Conservation (phyloP, 35 echinoderm and acorn worm genomes). For the Eucidaris tribuloides region DNA sequence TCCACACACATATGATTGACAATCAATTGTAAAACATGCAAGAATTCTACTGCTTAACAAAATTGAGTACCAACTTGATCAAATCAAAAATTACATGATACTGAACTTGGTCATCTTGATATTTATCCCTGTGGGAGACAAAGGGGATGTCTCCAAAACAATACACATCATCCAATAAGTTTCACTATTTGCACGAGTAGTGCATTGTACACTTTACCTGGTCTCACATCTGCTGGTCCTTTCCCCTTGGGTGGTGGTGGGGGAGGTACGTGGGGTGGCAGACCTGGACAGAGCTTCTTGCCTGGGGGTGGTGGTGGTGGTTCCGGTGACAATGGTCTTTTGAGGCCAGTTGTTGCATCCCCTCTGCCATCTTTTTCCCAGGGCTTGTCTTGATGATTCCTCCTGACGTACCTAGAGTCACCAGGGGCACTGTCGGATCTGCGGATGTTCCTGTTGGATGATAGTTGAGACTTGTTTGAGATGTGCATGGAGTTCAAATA, state of each 20-base stretch:
- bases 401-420: constrained; percentile 61
- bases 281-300: neutral
- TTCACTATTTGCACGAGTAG: neutral
- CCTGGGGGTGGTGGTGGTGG: constrained; percentile 78
- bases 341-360: constrained; percentile 42
- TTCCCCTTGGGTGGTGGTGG: constrained; percentile 43
- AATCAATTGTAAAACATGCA: neutral
- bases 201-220: constrained; percentile 7
- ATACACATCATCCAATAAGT: neutral
- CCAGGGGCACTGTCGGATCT: constrained; percentile 1
- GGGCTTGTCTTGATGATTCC: constrained; percentile 79
- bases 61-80: neutral
- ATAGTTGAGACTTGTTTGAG: too few relatives aligned
- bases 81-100: neutral
- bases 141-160: neutral
- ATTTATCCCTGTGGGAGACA: neutral
- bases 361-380: constrained; percentile 56
- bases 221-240: constrained; percentile 3
- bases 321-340: constrained; percentile 83
- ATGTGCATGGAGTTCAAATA: too few relatives aligned
- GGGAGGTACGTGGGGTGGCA: constrained; percentile 32
- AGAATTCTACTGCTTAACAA: neutral
- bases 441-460: constrained; percentile 20
- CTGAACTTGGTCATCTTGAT: neutral
- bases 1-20: too few relatives aligned